Conservation (phyloP, 2,113 vertebrate genomes). For the Oncorhynchus tshawytscha region DNA sequence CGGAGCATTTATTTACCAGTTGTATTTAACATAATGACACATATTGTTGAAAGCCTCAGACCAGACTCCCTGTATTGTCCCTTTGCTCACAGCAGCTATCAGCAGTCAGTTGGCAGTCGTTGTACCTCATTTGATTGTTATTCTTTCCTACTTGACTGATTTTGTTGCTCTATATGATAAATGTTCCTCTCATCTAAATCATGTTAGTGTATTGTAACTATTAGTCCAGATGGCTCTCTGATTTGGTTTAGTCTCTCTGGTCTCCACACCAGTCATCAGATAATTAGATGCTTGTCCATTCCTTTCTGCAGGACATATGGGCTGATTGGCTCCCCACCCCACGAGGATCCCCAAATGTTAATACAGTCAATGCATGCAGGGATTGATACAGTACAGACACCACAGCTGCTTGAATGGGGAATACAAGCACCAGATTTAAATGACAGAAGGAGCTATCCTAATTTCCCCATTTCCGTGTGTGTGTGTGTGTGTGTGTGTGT, state of each 20-base stretch:
- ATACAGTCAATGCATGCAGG: not conserved
- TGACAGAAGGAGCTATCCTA: not conserved
- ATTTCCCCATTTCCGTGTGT: not conserved
- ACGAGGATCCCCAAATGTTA: not conserved
- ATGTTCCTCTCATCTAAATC: not conserved
- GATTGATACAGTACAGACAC: not conserved
- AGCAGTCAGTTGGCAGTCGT: not conserved
- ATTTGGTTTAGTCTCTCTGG: not conserved
- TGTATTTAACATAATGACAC: too few species aligned
- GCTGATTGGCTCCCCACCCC: not conserved
- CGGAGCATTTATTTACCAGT: too few species aligned
- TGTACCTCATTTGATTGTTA: not conserved
- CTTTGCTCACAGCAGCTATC: not conserved
- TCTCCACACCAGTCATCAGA: not conserved
- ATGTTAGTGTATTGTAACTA: not conserved
- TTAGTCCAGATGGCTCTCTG: constrained; percentile 2
- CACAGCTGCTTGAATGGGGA: not conserved
- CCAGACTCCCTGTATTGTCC: too few species aligned
- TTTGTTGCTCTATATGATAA: constrained; percentile 1
- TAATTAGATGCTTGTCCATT: not conserved
- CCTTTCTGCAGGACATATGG: not conserved
- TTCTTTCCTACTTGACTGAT: not conserved
- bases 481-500: not conserved
- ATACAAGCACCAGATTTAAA: not conserved
- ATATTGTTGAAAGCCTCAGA: too few species aligned